Evolutionary conservation across 2,113 vertebrate genomes (phyloP).

Genomic region (Isurus oxyrinchus): DNA sequence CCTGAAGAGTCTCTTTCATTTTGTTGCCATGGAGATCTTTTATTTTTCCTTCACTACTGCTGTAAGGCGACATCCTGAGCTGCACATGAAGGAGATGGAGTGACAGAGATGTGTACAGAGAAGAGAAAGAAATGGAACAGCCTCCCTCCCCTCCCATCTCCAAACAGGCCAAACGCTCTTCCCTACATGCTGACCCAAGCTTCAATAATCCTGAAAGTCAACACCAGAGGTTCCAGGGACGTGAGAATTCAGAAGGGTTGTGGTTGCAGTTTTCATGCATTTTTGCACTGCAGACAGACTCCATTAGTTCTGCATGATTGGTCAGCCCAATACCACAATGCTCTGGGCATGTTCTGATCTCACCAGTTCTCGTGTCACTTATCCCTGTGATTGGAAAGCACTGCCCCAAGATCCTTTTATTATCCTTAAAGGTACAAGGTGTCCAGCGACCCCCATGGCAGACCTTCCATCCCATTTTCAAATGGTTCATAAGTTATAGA

Average conservation of each 20-base stretch:
- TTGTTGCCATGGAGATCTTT: not conserved
- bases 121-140: not conserved
- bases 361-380: not conserved
- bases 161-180: not conserved
- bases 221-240: not conserved
- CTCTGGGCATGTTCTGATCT: not conserved
- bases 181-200: too few relatives aligned
- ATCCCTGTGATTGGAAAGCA: not conserved
- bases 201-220: not conserved
- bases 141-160: not conserved
- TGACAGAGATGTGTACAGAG: too few relatives aligned
- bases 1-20: conserved; percentile 1
- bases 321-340: not conserved
- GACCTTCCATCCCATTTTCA: not conserved
- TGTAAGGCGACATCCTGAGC: not conserved
- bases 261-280: not conserved
- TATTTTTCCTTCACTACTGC: not conserved
- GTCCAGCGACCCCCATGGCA: not conserved
- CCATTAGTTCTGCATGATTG: not conserved
- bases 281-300: conserved; percentile 1
- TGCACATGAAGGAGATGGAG: not conserved
- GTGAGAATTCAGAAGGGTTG: not conserved
- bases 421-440: not conserved
- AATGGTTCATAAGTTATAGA: not conserved
- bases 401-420: too few relatives aligned